A percentile compares a stretch with the other conserved stretches of the same genome.
Conservation (phyloP, 1,140 invertebrate species). For the Papilio dardanus region DNA sequence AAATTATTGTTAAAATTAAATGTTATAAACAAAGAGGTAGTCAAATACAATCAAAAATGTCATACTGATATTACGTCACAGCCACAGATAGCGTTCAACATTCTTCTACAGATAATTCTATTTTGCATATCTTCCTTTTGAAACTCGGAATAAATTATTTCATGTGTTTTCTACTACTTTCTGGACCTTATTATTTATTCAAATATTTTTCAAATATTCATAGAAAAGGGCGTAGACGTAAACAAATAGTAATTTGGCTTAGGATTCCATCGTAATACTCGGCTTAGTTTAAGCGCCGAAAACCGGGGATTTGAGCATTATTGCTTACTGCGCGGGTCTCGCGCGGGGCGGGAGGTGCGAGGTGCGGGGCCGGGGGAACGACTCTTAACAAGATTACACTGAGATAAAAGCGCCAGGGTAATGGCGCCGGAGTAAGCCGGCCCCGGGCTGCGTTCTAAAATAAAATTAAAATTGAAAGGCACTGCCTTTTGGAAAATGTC, state of each 20-base stretch:
- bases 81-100: not conserved
- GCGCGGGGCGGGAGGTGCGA: not conserved
- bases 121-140: not conserved
- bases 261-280: slow-evolving; percentile 63
- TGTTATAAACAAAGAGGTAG: slow-evolving; percentile 40
- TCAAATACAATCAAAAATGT: slow-evolving; percentile 42
- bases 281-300: slow-evolving; percentile 75
- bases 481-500: slow-evolving; percentile 42
- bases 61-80: slow-evolving; percentile 14
- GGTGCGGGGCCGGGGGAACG: slow-evolving; percentile 44
- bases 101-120: not conserved
- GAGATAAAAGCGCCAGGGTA: slow-evolving; percentile 79
- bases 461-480: slow-evolving; percentile 72
- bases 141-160: no score
- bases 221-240: slow-evolving; percentile 38
- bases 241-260: slow-evolving; percentile 64
- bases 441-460: slow-evolving; percentile 66
- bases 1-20: no score
- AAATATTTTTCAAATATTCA: not conserved
- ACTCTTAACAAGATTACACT: slow-evolving; percentile 82
- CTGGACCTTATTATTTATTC: not conserved
- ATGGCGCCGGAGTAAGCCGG: slow-evolving; percentile 70
- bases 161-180: no score
- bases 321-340: slow-evolving; percentile 57
- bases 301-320: slow-evolving; percentile 76